Evolutionary conservation across 2,888 invertebrate genomes (phyloP).

Genomic region (Arrhopalites spinosus): DNA sequence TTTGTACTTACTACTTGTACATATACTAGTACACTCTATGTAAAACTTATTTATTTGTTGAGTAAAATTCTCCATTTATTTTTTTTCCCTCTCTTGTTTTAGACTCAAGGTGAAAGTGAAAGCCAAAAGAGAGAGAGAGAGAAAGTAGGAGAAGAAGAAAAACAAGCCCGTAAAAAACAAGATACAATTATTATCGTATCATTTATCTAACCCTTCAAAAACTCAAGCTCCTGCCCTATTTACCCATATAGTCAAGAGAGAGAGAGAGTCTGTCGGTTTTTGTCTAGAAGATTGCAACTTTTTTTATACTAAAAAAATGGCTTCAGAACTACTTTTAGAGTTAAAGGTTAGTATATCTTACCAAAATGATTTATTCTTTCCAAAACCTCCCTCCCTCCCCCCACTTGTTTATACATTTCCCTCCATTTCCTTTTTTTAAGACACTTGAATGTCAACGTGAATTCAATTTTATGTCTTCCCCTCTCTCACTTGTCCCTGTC

Average conservation of each 20-base stretch:
- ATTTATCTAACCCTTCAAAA: background rate
- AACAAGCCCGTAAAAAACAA: too few relatives aligned
- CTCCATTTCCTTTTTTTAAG: background rate
- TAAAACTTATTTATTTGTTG: too few relatives aligned
- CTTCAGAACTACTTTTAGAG: constrained; percentile 12
- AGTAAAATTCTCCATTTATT: too few relatives aligned
- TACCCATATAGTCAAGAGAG: background rate
- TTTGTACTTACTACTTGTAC: too few relatives aligned
- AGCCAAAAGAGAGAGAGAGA: background rate
- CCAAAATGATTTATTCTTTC: constrained; percentile 8
- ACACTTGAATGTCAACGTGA: too few relatives aligned
- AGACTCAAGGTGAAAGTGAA: background rate
- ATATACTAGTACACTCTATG: too few relatives aligned
- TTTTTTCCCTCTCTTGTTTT: background rate
- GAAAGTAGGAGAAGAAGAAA: too few relatives aligned
- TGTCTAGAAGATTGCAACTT: background rate
- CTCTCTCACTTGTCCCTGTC: too few relatives aligned
- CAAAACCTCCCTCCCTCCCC: background rate
- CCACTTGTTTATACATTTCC: background rate
- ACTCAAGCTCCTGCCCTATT: background rate
- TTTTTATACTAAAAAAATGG: background rate
- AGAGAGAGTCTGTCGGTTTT: background rate
- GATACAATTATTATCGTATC: background rate
- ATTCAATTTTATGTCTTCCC: too few relatives aligned
- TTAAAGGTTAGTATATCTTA: background rate